These are phyloP conservation scores for Malurus alboscapulatus DNA, from an alignment of 2,113 vertebrate genomes.

Conservation along the genomic window DNA sequence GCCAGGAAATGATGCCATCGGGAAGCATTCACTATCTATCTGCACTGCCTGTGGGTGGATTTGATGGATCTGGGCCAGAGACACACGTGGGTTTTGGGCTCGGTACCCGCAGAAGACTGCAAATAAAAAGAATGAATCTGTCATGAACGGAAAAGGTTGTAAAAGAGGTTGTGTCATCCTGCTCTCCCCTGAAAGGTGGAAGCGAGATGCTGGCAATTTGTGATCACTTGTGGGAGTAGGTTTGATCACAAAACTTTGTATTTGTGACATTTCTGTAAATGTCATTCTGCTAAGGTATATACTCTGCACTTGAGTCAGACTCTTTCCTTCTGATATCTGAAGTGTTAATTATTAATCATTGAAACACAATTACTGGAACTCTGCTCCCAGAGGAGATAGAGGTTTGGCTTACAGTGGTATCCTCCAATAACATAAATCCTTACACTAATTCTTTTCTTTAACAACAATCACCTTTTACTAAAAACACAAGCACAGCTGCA, in stretches of 20 bases:
- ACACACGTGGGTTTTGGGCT: rapidly evolving
- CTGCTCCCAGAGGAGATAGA: neutral
- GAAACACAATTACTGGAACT: neutral
- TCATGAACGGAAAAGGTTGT: neutral
- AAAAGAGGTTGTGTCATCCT: neutral
- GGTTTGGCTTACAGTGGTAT: neutral
- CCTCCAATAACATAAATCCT: neutral
- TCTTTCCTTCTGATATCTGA: neutral
- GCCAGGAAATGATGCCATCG: neutral
- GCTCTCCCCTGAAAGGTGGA: neutral
- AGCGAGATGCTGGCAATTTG: neutral
- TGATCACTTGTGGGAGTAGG: neutral
- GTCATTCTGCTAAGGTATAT: neutral
- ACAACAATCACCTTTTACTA: neutral
- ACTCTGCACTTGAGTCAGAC: neutral
- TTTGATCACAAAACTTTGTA: neutral
- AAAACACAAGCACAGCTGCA: neutral
- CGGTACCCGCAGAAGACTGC: neutral
- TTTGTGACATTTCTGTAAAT: neutral
- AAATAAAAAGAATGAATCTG: neutral
- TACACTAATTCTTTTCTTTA: neutral
- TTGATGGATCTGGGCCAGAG: neutral
- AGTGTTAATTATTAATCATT: slow-evolving; percentile 16
- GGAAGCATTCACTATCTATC: neutral
- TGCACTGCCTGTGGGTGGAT: neutral